Base-by-base conservation (phyloP, 1,140 invertebrate species). In the Muscidifurax raptorellus region DNA sequence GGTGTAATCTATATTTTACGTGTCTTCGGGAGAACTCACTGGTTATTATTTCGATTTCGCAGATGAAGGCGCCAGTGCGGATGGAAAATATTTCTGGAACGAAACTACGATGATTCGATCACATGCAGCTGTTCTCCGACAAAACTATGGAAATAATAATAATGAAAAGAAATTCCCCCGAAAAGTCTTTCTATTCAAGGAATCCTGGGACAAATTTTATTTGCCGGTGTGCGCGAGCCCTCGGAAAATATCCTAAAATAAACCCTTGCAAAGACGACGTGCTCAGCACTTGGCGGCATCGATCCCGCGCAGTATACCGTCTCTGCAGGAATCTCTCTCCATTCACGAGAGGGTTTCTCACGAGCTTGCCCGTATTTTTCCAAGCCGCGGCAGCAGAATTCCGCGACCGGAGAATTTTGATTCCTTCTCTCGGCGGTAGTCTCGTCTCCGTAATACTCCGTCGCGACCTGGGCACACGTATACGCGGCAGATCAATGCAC, bases 321-420 rank as follows among this genome's bases (percentile, higher is more conserved):
- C 52, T n/a, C 52, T 4, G 0, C 22, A 40, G 36, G 52, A 59
- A 59, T 40, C 36, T 59, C 52, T 59, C 52, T 59, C 52, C 52
- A 59, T 59, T 59, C 52, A 59, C 52, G 6, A 18, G 52, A 59
- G 52, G 52, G 52, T n/a, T 59, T 59, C 52, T 4, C 52, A 6
- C 22, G 52, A 59, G 71, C 13, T n/a, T 7, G 71, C 32, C 30
- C 71, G 71, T 72, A 72, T 72, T 72, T 72, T 32, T 59, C 18
- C 52, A 59, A 59, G 28, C 30, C 32, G 27, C 36, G 71, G 71
- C 30, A 32, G 28, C 71, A 7, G 71, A 72, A 72, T 72, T 72
- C 30, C 3, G 12, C 30, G 52, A 59, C 22, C 30, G 71, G 27
- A 72, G 32, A 72, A n/a, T 72, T 72, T 72, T 72, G 71, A 72